Base-by-base conservation (phyloP, 1,140 invertebrate species). In the Tetragnatha versicolor region DNA sequence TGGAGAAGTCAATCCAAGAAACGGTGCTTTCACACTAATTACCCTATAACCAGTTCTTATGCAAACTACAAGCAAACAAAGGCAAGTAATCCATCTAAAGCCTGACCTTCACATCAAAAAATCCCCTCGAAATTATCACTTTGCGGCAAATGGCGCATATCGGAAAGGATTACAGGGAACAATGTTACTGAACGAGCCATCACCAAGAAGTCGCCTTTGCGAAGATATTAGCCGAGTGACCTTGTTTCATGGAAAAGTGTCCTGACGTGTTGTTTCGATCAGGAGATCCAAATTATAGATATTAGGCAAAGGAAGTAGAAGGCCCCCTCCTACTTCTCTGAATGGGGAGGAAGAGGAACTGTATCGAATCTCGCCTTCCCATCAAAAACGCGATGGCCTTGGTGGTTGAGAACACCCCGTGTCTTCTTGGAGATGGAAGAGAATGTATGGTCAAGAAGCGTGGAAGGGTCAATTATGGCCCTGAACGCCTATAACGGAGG, bases 231-330 rank as follows among this genome's bases (percentile, higher is more conserved):
- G 22, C 63, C 63, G 42, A 66, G 42, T 66, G 63, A 66, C 63
- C 63, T 66, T 66, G 63, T 66, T 63, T 39, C 27, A 9, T 29
- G 42, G 5, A 12, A 29, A 31, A 31, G 22, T 47, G 63, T 58
- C 39, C 12, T 66, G 29, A 42, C 63, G 39, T 66, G 63, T 27
- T 66, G n/a, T 22, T 5, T 29, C 10, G 27, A 60, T 12, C 29
- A 63, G 17, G 42, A 31, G 37, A 9, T 31, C 9, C 22, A 66
- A 66, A 66, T 66, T 66, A 66, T 66, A 66, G 63, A 66, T 47
- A 66, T 66, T 66, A 66, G 33, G 63, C 14, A 66, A 47, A 66
- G 63, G 63, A 66, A 66, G 42, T 58, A 9, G 4, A 25, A n/a
- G 6, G 17, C 39, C 39, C 37, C 63, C 63, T 42, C 63, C 63